Evolutionary conservation across 30 jellyfish, hydroid and myxozoan species (phyloP), one percentile per base, ranked within the genome.

Genomic region (Chrysaora quinquecirrha): DNA sequence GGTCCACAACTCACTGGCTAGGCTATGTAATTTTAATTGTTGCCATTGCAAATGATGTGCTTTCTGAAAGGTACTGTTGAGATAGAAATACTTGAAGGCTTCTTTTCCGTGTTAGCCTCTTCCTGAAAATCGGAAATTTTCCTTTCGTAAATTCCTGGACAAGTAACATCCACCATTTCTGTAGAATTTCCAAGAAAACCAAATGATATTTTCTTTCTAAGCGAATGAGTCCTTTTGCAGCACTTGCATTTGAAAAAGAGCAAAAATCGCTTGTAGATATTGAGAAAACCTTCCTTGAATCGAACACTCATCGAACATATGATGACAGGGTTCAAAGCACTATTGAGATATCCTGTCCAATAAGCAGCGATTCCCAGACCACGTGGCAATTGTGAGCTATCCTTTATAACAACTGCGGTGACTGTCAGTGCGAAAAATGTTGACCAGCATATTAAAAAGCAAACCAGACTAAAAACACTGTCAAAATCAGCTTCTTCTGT

Each of bases 361-460:
- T 93, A 93, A 6, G 98, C 98, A 32, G 98, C 96, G 24, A 93
- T 75, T 21, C 98, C 98, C 62, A 93, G 78, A 50, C 98, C 98
- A 46, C 64, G 84, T 18, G 98, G 98, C 43, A 93, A 34, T 54
- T 68, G 34, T 9, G 85, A 28, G 20, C 76, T 73, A 29, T 80
- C 86, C 48, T 93, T 80, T 0, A 77, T 35, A 20, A 76, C 34
- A 48, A 80, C 90, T 1, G 96, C 97, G 6, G 93, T 24, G 0
- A 87, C 27, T 0, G 86, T 76, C 81, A 86, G 64, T 16, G 89
- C 82, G 82, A 80, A 87, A 70, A 93, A 93, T 49, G 98, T 93
- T 72, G 95, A 65, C 98, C 98, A 93, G 71, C 98, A 93, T 34
- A 87, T 9, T 0, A 87, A 67, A 71, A 93, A 93, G 65, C 97